phyloP scores from a whole-genome alignment of 2,888 invertebrate species.

The Hemicrepidius hirtus region DNA sequence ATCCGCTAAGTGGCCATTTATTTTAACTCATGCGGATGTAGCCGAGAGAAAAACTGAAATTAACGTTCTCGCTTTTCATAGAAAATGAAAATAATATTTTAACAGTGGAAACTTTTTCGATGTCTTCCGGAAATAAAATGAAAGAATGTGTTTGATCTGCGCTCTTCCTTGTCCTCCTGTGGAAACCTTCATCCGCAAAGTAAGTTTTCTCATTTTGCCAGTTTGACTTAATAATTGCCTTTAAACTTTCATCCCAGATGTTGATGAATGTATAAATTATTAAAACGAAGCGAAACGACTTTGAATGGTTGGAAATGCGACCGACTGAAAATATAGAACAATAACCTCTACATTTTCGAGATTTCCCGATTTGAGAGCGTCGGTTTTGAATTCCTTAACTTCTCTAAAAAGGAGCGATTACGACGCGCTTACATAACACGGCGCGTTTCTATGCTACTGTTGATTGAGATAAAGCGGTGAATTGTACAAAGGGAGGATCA shows the following conservation, averaged over 20 bases:
- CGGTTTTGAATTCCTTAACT: conserved; percentile 4
- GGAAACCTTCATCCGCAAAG: conserved; percentile 1
- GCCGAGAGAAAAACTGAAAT: conserved; percentile 42
- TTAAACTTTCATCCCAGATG: conserved; percentile 29
- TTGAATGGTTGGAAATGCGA: conserved; percentile 19
- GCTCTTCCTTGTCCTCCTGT: conserved; percentile 1
- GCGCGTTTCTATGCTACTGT: conserved; percentile 43
- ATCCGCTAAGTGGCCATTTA: conserved; percentile 49
- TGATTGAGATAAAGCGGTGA: conserved; percentile 49
- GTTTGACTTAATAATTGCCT: conserved; percentile 35
- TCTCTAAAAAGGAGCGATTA: conserved; percentile 37
- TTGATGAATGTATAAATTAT: conserved; percentile 32
- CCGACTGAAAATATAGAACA: conserved; percentile 28
- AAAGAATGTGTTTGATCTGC: conserved; percentile 19
- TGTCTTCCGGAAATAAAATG: conserved; percentile 14
- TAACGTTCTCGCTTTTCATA: conserved; percentile 42
- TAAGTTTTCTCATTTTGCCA: conserved; percentile 25
- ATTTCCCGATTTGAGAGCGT: neutral
- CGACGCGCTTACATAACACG: conserved; percentile 46
- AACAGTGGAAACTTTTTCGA: conserved; percentile 30
- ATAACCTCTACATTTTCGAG: conserved; percentile 21
- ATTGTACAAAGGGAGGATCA: conserved; percentile 48
- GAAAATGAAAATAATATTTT: conserved; percentile 50
- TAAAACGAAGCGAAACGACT: conserved; percentile 19
- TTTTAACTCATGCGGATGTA: conserved; percentile 43